Evolutionary conservation across 2,888 invertebrate species (phyloP), one percentile per base, ranked within the genome.

Genomic region (Cartodere bifasciata): DNA sequence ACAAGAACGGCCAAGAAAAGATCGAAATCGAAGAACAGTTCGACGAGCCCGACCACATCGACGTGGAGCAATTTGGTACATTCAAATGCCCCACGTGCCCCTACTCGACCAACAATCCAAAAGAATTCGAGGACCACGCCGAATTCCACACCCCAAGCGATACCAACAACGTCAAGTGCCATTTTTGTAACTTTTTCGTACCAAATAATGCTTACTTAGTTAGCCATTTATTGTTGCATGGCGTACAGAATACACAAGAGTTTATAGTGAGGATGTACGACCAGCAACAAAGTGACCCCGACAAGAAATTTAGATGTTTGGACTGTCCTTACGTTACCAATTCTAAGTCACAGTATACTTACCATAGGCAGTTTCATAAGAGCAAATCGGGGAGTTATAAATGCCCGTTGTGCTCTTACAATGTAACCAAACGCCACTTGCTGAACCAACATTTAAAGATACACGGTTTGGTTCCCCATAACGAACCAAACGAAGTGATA

Each of bases 301-400:
- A 61, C 3, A 82, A 83, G 49, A 70, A 81, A 37, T 83, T 84
- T 55, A 72, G 72, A 50, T 90, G 88, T 52, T 68, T 71, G 4
- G 72, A 75, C 32, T 88, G 88, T 55, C 86, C 88, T 0, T 87
- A 84, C 53, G 79, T 80, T 42, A 83, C 83, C 21, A 84, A 85
- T 52, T 83, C 82, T 53, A 84, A 83, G 55, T 83, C 83, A 14
- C 86, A 87, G 56, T 85, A 75, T 57, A 71, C 80, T 52, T 85
- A 87, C 52, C 88, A 88, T 51, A 83, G 83, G 50, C 85, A 86
- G 50, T 80, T 87, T 53, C 90, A 90, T 52, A 67, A 76, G 21
- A 74, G 76, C 1, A 68, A 75, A 30, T 72, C 74, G 24, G 75
- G 78, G 1, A 75, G 75, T n/a, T 82, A 79, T 58, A 82, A 82